Evolutionary conservation across 2,113 vertebrate genomes (phyloP).

Genomic region (Ptilonorhynchus violaceus): DNA sequence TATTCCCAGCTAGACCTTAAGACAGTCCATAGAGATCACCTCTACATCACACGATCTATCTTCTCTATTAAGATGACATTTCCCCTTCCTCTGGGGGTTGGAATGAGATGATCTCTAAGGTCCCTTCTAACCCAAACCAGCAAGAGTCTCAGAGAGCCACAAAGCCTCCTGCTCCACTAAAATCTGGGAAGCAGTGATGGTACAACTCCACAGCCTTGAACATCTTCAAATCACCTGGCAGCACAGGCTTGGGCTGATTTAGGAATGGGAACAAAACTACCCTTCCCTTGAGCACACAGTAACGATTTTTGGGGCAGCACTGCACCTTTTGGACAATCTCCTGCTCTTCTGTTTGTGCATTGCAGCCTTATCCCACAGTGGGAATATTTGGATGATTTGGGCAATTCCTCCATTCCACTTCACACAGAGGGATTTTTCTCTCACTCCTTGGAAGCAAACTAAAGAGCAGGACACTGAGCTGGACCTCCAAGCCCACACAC

Average conservation of each 20-base stretch:
- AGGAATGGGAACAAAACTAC: not conserved
- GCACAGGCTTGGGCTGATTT: not conserved
- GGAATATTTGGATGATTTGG: not conserved
- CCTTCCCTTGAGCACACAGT: not conserved
- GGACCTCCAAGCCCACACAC: not conserved
- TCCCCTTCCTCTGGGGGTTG: not conserved
- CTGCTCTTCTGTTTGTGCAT: not conserved
- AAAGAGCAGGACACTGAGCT: not conserved
- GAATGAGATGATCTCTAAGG: not conserved
- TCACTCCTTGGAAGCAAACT: not conserved
- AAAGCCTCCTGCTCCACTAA: not conserved
- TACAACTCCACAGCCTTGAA: not conserved
- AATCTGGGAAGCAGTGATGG: fast-evolving
- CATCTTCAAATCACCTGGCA: not conserved
- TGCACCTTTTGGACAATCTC: not conserved
- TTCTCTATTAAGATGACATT: not conserved
- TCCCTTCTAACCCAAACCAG: not conserved
- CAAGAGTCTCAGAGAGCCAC: not conserved
- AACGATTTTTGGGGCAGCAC: not conserved
- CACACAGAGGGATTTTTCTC: not conserved
- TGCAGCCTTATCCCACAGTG: fast-evolving
- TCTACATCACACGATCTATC: not conserved
- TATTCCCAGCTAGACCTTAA: not conserved
- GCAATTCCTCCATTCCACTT: not conserved
- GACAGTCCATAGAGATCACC: not conserved